Evolutionary conservation across 1,140 invertebrate genomes (phyloP), one percentile per base, ranked within the genome.

Genomic region (Tetragonula clypearis): DNA sequence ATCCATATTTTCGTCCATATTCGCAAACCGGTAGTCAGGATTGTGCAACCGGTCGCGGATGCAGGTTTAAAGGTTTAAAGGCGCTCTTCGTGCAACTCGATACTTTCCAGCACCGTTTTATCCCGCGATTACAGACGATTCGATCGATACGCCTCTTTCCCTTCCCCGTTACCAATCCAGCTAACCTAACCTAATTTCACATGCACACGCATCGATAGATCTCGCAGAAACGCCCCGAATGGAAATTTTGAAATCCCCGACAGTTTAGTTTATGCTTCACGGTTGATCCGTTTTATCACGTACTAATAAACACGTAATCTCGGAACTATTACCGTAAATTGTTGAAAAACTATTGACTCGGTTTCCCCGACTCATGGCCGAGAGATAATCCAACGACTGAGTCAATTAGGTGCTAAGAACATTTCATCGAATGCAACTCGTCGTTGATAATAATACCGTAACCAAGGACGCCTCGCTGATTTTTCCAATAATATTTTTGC

Each of bases 41-140:
- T 74, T 74, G 49, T 21, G 73, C 73, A 74, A 74, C 26, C 49
- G 53, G 15, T 26, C 68, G 75, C 58, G 82, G 81, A 75, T 87
- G 82, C 82, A 83, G 75, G 58, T 77, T 41, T n/a, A n/a, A n/a
- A n/a, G n/a, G 26, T 74, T 84, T 56, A 79, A 80, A 66, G 26
- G 49, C 72, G 82, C 73, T 62, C 79, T 62, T 78, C 66, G 58
- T 53, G 83, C 77, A 89, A 90, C 56, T 75, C 79, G 83, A 88
- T 89, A 90, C 75, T 88, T 88, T 86, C 69, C 71, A 66, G 56
- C 86, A 56, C 35, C 62, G 73, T 82, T 84, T 87, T 80, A 88
- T 90, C 79, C 53, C 65, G 30, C 85, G 65, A 90, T 90, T 90
- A 87, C 58, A 53, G 86, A n/a, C 21, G 60, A 41, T 17, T 15